Percentiles rank a stretch among this genome's conserved stretches.
These are phyloP conservation scores for Augochlora pura DNA, from an alignment of 1,140 invertebrate genomes.

Conservation along the genomic window DNA sequence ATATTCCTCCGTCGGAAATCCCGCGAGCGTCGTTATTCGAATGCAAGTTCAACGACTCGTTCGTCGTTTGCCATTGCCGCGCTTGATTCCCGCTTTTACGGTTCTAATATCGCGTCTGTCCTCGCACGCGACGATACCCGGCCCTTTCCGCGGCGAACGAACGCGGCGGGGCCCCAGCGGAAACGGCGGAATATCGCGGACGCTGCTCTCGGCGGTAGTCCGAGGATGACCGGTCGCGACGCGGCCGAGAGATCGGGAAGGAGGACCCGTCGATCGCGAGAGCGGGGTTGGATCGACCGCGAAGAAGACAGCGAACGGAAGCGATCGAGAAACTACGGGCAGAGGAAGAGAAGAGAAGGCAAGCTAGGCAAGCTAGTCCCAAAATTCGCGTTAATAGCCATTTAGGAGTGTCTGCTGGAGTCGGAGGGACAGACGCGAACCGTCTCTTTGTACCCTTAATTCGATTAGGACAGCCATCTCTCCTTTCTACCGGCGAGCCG, in stretches of 20 bases:
- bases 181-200: too few relatives aligned
- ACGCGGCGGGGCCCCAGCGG: too few relatives aligned
- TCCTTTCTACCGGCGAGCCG: conserved; percentile 65
- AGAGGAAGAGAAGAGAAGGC: background rate
- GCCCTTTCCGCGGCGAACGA: background rate
- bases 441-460: conserved; percentile 77
- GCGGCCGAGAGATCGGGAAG: too few relatives aligned
- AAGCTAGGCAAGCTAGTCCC: conserved; percentile 39
- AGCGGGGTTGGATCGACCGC: background rate
- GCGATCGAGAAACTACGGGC: background rate
- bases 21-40: conserved; percentile 73
- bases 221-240: too few relatives aligned
- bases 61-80: conserved; percentile 69
- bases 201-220: too few relatives aligned
- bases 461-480: conserved; percentile 77
- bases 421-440: conserved; percentile 54
- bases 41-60: conserved; percentile 64
- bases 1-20: conserved; percentile 75
- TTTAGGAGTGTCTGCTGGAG: conserved; percentile 58
- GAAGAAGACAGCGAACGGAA: background rate
- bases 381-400: conserved; percentile 63
- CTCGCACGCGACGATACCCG: conserved; percentile 11
- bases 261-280: background rate
- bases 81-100: conserved; percentile 70
- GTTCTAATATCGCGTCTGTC: conserved; percentile 74